A percentile compares a stretch with the other conserved stretches of the same genome.
Evolutionary conservation across 2,888 invertebrate genomes (phyloP).

Genomic region (Chaitophorus viminalis): DNA sequence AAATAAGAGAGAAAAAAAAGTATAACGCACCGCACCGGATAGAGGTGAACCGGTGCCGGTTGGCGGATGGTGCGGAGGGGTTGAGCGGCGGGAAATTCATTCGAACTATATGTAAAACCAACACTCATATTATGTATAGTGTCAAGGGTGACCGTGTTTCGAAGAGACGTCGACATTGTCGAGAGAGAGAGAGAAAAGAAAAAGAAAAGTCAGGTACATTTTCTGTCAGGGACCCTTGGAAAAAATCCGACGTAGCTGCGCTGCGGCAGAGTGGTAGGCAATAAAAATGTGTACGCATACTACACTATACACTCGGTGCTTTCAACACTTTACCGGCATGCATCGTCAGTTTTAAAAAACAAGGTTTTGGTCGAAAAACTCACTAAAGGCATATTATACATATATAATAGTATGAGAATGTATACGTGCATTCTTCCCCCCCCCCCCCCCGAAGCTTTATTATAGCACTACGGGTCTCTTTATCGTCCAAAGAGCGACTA

Average conservation of each 20-base stretch:
- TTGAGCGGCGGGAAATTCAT: not conserved
- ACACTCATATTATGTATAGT: conserved; percentile 6
- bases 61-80: too few species aligned
- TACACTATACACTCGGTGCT: not conserved
- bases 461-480: not conserved
- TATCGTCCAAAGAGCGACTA: not conserved
- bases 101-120: conserved; percentile 24
- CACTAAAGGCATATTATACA: not conserved
- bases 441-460: not conserved
- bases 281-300: not conserved
- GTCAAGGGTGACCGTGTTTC: not conserved
- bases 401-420: not conserved
- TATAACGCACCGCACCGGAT: not conserved
- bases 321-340: not conserved
- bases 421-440: not conserved
- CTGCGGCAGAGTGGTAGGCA: not conserved
- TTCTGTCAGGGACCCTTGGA: not conserved
- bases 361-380: not conserved
- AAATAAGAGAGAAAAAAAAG: not conserved
- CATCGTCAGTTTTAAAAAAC: conserved; percentile 5
- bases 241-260: not conserved
- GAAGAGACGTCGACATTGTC: conserved; percentile 17
- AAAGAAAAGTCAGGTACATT: not conserved
- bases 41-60: not conserved
- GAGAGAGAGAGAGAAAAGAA: not conserved